These are phyloP conservation scores for Sminthopsis crassicaudata DNA, from an alignment of 2,113 vertebrate genomes.

Conservation along the genomic window DNA sequence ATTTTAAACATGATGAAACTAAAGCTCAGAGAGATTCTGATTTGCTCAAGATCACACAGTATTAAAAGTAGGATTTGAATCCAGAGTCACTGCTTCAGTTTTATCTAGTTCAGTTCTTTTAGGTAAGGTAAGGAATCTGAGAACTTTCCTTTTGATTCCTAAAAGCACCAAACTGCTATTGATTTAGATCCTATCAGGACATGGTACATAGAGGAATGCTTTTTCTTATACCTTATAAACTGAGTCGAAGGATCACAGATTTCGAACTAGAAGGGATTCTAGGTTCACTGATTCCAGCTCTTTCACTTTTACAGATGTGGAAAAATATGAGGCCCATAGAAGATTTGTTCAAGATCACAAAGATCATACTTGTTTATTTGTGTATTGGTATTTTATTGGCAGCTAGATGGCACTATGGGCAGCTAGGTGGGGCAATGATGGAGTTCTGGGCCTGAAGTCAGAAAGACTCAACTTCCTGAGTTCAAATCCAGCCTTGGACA, in stretches of 20 bases:
- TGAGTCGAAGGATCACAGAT: neutral
- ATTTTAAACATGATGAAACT: neutral
- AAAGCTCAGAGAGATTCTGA: neutral
- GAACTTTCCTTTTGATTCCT: neutral
- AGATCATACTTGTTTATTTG: neutral
- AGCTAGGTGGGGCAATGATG: neutral
- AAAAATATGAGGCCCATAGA: slow-evolving; percentile 6
- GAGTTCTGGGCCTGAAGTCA: neutral
- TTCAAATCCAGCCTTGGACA: neutral
- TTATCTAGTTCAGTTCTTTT: neutral
- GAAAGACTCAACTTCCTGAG: neutral
- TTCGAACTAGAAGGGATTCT: neutral
- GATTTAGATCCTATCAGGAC: neutral
- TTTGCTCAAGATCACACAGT: neutral
- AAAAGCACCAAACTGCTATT: neutral
- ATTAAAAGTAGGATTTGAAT: neutral
- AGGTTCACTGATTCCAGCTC: neutral
- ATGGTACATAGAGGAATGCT: neutral
- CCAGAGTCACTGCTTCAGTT: neutral
- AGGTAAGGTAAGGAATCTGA: neutral
- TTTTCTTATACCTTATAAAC: slow-evolving; percentile 1
- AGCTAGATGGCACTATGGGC: neutral
- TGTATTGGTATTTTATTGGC: neutral
- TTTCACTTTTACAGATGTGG: slow-evolving; percentile 36
- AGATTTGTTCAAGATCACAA: slow-evolving; percentile 33